Base-by-base conservation (phyloP, 2,113 vertebrate species). In the Dinomys branickii region DNA sequence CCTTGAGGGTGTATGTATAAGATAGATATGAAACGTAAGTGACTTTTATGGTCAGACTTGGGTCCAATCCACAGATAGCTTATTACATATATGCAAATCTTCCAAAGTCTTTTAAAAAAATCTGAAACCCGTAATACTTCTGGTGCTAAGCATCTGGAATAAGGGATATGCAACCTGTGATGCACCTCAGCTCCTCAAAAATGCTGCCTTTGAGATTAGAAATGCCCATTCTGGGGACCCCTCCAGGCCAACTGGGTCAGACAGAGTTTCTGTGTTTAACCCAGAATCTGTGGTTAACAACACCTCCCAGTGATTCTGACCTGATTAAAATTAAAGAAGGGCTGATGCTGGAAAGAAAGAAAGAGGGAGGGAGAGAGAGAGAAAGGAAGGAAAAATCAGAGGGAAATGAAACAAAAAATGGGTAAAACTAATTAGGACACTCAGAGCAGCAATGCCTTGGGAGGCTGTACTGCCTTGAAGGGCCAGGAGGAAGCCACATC, bases 171-270 rank as follows among this genome's bases (percentile, higher is more conserved):
- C 41, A 52, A 61, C 33, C 47, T 80, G 22, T 5, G 35, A 44
- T 4, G 61, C 22, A 41, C 5, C 5, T 3, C 30, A 10, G 63
- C 35, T 38, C 12, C 26, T 65, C 44, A 17, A 12, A 50, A 58
- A 28, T 17, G 44, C 7, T 20, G 71, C 56, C 56, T 9, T 14
- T 22, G 10, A 85, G 26, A 38, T 69, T 7, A 20, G 44, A 83
- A 41, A 30, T 0, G 7, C 2, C 16, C 1, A 9, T 44, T 59
- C 30, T 10, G 17, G 22, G 73, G 35, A 0, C 33, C 0, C 30
- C 24, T 38, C 54, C 38, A 65, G 38, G 28, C 16, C 69, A 58
- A 20, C 0, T 30, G 52, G 69, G 4, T 56, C 77, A 58, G 77
- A 93, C 61, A 65, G 3, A 17, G 5, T 3, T 61, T 56, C 56